Evolutionary conservation across 2,113 vertebrate genomes (phyloP).

Genomic region (Labrus mixtus): DNA sequence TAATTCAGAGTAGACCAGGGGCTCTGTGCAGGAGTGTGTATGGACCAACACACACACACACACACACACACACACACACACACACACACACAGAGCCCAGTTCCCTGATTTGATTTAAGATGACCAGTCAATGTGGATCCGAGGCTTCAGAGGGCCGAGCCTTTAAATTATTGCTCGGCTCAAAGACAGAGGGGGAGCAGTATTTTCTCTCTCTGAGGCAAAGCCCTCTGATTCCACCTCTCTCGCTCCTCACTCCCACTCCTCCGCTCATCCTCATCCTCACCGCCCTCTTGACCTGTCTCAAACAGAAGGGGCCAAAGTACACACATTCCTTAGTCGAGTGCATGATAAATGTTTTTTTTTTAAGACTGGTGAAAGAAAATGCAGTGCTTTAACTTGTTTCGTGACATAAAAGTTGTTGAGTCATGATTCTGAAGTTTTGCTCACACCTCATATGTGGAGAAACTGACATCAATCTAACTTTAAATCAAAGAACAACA

Average conservation of each 20-base stretch:
- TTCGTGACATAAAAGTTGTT: too few relatives aligned
- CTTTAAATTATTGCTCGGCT: constrained; percentile 83
- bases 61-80: constrained; percentile 2
- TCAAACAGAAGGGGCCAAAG: too few relatives aligned
- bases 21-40: constrained; percentile 42
- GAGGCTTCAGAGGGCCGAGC: constrained; percentile 70
- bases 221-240: constrained; percentile 54
- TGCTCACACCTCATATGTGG: too few relatives aligned
- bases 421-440: too few relatives aligned
- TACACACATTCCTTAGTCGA: too few relatives aligned
- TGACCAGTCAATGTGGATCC: constrained; percentile 81
- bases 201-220: constrained; percentile 62
- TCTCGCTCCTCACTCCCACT: constrained; percentile 1
- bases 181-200: constrained; percentile 67
- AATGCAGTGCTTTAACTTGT: too few relatives aligned
- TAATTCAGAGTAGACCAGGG: constrained; percentile 79
- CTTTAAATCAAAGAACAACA: too few relatives aligned
- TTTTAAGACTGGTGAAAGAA: too few relatives aligned
- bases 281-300: not conserved
- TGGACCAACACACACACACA: constrained; percentile 34
- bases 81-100: constrained; percentile 21
- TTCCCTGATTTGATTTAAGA: constrained; percentile 84
- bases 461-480: too few relatives aligned
- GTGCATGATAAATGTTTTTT: too few relatives aligned
- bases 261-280: constrained; percentile 34